Conservation (phyloP, 30 jellyfish, hydroid and myxozoan genomes). For the Pseudorhiza aurosa region DNA sequence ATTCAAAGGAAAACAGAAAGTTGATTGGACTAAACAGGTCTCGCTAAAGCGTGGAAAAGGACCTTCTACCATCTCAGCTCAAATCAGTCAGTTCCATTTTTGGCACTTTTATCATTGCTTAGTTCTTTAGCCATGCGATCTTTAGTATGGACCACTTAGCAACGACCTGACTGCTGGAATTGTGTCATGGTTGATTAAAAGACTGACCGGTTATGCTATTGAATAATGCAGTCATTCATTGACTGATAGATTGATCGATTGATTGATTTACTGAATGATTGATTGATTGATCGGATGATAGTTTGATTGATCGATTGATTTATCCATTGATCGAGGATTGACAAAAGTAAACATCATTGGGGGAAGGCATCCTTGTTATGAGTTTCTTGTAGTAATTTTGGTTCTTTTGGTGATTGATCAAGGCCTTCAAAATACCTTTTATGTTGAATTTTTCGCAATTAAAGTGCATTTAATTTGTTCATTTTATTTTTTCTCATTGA, state of each 20-base stretch:
- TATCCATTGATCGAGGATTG: neutral
- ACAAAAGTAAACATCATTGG: too few species aligned
- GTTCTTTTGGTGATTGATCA: neutral
- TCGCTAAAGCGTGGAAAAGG: constrained; percentile 26
- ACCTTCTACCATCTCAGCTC: constrained; percentile 35
- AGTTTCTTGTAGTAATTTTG: too few species aligned
- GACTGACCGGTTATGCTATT: neutral
- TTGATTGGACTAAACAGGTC: constrained; percentile 45
- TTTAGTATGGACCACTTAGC: too few species aligned
- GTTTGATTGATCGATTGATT: neutral
- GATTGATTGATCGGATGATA: neutral
- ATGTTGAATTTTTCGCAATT: too few species aligned
- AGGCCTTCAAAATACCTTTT: too few species aligned
- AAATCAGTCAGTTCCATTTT: constrained; percentile 37
- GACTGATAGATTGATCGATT: neutral
- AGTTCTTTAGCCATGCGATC: too few species aligned
- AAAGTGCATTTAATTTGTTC: too few species aligned
- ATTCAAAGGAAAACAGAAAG: constrained; percentile 56
- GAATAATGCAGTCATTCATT: neutral
- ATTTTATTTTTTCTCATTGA: too few species aligned
- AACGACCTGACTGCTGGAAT: too few species aligned
- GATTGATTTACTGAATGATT: neutral
- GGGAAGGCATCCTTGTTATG: too few species aligned
- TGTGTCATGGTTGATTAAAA: neutral
- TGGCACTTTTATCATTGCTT: neutral